These are phyloP conservation scores for Nomada goodeniana DNA, from an alignment of 2,888 invertebrate species.

Conservation along the genomic window DNA sequence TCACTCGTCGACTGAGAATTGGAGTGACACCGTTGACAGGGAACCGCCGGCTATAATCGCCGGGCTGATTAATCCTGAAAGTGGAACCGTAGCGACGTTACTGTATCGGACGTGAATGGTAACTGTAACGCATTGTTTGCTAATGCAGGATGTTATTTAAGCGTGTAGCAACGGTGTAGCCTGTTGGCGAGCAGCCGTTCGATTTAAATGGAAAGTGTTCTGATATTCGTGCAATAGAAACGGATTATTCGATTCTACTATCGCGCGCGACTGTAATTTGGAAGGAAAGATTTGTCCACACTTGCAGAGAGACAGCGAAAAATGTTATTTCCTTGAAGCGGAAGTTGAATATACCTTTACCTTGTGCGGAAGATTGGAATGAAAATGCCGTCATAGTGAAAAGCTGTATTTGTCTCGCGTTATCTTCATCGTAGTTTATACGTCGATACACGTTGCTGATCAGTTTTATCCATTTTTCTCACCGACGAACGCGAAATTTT, in stretches of 20 bases:
- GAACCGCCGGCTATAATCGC: background rate
- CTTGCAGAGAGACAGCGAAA: no score
- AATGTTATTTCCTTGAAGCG: no score
- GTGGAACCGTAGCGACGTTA: background rate
- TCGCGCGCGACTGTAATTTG: no score
- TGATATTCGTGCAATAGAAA: conserved; percentile 28
- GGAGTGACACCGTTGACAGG: background rate
- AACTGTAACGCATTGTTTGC: conserved; percentile 39
- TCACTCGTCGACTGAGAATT: background rate
- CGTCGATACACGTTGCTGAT: background rate
- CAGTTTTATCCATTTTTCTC: background rate
- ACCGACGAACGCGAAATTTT: no score
- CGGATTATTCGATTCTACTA: background rate
- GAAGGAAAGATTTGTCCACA: no score
- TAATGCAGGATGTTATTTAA: background rate
- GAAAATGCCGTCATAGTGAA: background rate
- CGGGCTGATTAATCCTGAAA: conserved; percentile 1
- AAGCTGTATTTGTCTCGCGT: background rate
- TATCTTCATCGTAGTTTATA: background rate
- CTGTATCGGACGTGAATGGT: conserved; percentile 14
- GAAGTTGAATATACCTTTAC: no score
- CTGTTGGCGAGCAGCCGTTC: background rate
- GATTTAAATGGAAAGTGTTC: conserved; percentile 30
- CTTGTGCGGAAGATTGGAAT: background rate
- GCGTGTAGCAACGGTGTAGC: background rate